Evolutionary conservation across 2,113 vertebrate species (phyloP).

Genomic region (Pongo abelii): DNA sequence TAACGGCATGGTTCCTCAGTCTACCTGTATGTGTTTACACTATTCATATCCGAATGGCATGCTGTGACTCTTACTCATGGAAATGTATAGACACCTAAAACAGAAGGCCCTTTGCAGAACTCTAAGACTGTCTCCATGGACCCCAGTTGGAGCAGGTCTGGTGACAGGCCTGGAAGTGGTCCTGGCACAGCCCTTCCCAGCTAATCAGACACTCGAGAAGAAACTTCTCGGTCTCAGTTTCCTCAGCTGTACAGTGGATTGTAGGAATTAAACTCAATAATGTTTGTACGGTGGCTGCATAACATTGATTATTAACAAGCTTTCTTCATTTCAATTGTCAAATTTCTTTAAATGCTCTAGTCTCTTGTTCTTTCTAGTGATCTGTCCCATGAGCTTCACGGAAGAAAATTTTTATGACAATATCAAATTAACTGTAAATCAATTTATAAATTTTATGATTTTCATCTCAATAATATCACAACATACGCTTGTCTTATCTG

Average conservation of each 20-base stretch:
- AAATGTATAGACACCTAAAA: background rate
- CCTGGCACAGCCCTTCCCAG: background rate
- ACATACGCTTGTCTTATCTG: background rate
- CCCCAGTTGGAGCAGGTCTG: background rate
- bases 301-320: background rate
- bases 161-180: background rate
- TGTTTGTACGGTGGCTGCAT: background rate
- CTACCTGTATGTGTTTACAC: background rate
- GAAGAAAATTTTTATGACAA: background rate
- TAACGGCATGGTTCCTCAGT: background rate
- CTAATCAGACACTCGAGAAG: background rate
- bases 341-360: background rate
- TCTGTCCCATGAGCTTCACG: background rate
- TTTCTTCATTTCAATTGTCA: background rate
- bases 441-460: background rate
- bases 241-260: background rate
- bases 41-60: background rate
- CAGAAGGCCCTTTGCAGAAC: background rate
- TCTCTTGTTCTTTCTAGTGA: background rate
- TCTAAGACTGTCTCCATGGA: background rate
- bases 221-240: background rate
- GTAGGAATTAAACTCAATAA: background rate
- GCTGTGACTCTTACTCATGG: background rate
- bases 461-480: background rate
- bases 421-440: background rate